Conservation (phyloP, 92 coral and sea anemone genomes). For the Epizoanthus scotinus region DNA sequence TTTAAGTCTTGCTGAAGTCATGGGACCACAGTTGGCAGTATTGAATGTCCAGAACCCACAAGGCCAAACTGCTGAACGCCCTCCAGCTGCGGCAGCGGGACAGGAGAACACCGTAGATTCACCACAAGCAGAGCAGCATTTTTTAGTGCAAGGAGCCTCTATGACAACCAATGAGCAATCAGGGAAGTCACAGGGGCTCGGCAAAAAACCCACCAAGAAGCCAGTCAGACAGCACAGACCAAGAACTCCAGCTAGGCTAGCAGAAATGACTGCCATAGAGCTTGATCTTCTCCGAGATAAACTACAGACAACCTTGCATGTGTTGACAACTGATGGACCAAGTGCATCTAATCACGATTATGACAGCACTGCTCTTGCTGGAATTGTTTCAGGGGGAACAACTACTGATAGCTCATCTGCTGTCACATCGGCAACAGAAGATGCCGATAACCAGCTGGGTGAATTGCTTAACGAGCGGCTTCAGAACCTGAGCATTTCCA, state of each 20-base stretch:
- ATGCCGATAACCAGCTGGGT: constrained; percentile 1
- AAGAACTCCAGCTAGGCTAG: constrained; percentile 1
- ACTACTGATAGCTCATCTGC: background rate
- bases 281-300: background rate
- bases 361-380: background rate
- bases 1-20: constrained; percentile 44
- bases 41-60: constrained; percentile 23
- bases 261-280: constrained; percentile 21
- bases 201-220: background rate
- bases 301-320: constrained; percentile 28
- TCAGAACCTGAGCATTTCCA: background rate
- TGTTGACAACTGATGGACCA: constrained; percentile 24
- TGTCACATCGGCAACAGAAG: background rate
- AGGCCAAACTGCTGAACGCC: background rate
- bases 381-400: background rate
- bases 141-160: background rate
- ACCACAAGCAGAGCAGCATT: constrained; percentile 5
- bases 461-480: background rate
- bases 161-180: no score
- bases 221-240: constrained; percentile 4
- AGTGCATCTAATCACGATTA: background rate
- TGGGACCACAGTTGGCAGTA: constrained; percentile 63
- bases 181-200: no score
- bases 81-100: background rate
- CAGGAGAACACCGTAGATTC: background rate